These are phyloP conservation scores for Prionailurus viverrinus DNA, from an alignment of 2,113 vertebrate genomes.

Conservation along the genomic window DNA sequence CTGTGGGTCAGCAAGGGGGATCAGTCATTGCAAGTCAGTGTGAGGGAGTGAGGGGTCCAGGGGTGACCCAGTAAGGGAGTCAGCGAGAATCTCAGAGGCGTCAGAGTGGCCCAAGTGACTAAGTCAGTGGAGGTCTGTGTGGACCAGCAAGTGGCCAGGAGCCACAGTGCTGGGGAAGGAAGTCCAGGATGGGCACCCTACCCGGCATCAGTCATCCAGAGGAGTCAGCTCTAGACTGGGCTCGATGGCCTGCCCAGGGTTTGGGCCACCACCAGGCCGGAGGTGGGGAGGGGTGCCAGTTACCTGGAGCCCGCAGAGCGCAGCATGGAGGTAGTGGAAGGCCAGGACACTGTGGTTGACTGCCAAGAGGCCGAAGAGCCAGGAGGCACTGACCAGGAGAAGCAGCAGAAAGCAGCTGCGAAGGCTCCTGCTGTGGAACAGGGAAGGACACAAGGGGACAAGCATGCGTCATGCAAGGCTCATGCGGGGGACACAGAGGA, in stretches of 20 bases:
- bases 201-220: neutral
- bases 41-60: neutral
- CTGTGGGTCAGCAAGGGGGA: neutral
- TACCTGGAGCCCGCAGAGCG: slow-evolving; percentile 98
- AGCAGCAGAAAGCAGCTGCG: slow-evolving; percentile 96
- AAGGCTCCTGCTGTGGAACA: slow-evolving; percentile 91
- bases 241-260: neutral
- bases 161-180: neutral
- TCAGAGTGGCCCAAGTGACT: neutral
- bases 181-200: neutral
- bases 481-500: slow-evolving; percentile 53
- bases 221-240: neutral
- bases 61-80: neutral
- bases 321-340: slow-evolving; percentile 98
- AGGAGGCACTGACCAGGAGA: slow-evolving; percentile 96
- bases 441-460: slow-evolving; percentile 81
- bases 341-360: slow-evolving; percentile 99
- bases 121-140: neutral
- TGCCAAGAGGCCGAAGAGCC: slow-evolving; percentile 98
- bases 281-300: neutral
- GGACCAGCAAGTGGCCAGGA: neutral
- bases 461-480: neutral
- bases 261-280: neutral
- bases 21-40: neutral
- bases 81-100: neutral